Base-by-base conservation (phyloP, 2,797 vertebrate species). In the Sebastes steindachneri region DNA sequence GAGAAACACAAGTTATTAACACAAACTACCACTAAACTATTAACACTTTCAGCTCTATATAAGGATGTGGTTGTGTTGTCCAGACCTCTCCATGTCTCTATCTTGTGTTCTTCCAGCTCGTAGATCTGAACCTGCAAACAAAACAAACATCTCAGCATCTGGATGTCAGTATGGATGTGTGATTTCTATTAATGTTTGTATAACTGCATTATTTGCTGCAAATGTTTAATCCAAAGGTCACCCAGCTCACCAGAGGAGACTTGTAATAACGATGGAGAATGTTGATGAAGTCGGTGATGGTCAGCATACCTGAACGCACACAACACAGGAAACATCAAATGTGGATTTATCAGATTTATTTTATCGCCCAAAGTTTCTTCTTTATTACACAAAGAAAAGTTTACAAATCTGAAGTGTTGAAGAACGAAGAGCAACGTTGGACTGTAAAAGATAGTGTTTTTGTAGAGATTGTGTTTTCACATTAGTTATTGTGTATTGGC, bases 221-320 rank as follows among this genome's bases (percentile, higher is more conserved):
- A 14, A 48, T 55, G 25, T 45, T 65, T n/a, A 25, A 41, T 31
- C 15, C 19, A 21, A 59, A 53, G 21, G 19, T 3, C 26, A 5
- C 57, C 4, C 57, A 45, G 64, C 94, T 92, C 94, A 99, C 99
- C 97, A 99, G 88, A 5, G 99, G 98, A 3, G 98, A 99, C 75
- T 96, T 97, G 93, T 98, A 99, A 91, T 99, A 99, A 14, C 98
- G 97, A 83, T 99, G 99, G 54, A 99, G 96, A 84, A 99, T 99
- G 92, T 99, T 96, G 95, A 99, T 99, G 93, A 99, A 99, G 91
- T 99, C 99, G 0, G 98, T 99, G 95, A 99, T 99, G 79, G 99
- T 99, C 90, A 99, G 95, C 98, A 99, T 99, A 57, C 98, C 98
- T 99, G 91, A 5, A 31, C 9, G 68, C 45, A 48, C 45, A 48